A percentile compares a stretch with the other conserved stretches of the same genome.
phyloP scores from a whole-genome alignment of 2,888 invertebrate genomes.

The Uloborus plumipes region DNA sequence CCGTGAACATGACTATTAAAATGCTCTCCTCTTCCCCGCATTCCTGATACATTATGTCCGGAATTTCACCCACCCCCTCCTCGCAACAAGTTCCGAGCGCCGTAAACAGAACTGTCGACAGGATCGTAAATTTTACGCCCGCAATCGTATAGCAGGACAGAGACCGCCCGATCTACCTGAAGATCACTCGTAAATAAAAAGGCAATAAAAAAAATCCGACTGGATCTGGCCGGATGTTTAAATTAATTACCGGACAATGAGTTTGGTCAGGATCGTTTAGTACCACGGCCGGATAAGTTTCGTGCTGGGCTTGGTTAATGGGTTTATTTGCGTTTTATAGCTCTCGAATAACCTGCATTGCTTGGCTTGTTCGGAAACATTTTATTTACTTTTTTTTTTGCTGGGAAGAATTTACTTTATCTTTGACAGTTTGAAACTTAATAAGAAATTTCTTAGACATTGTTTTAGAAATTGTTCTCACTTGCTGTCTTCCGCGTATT shows the following conservation, averaged over 20 bases:
- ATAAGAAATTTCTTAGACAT: too few species aligned
- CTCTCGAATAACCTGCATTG: background rate
- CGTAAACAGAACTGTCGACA: constrained; percentile 35
- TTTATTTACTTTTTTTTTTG: too few species aligned
- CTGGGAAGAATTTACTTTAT: too few species aligned
- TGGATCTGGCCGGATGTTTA: constrained; percentile 22
- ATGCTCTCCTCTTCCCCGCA: too few species aligned
- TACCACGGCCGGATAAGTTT: constrained; percentile 12
- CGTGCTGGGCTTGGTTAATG: background rate
- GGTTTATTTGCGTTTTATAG: constrained; percentile 32
- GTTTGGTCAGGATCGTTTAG: constrained; percentile 19
- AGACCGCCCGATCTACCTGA: constrained; percentile 4
- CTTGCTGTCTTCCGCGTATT: too few species aligned
- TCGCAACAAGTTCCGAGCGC: constrained; percentile 15
- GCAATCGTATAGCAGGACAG: constrained; percentile 12
- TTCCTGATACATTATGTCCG: too few species aligned
- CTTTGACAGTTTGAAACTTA: too few species aligned
- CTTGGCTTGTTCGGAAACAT: too few species aligned
- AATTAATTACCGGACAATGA: constrained; percentile 40
- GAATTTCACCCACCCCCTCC: too few species aligned
- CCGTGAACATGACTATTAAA: too few species aligned
- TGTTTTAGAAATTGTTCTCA: too few species aligned
- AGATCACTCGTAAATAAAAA: constrained; percentile 14
- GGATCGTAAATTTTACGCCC: constrained; percentile 18
- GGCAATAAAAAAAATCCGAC: background rate